Base-by-base conservation (phyloP, 2,113 vertebrate species). In the Microcebus griseorufus region DNA sequence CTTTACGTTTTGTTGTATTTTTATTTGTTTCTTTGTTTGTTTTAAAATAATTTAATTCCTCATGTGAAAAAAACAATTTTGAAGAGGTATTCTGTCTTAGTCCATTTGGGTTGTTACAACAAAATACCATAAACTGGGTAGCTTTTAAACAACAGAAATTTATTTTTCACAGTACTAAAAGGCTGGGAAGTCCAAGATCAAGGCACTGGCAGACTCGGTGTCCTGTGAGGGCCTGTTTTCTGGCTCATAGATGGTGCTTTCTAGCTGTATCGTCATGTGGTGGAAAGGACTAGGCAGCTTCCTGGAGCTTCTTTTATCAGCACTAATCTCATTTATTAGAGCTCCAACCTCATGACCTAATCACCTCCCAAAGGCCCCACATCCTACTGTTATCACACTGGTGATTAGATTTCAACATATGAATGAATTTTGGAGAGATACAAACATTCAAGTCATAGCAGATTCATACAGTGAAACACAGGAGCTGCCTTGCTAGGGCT, bases 11-110 rank as follows among this genome's bases (percentile, higher is more conserved):
- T 79, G 18, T n/a, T 79, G 32, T 42, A 4, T 42, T 85, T 76
- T 39, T 64, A 9, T 67, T 73, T 34, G 3, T 39, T n/a, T 69
- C 4, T 81, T 69, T 64, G 5, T 81, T 69, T 55, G 5, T 79
- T 58, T 90, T 95, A 25, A 65, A 83, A 62, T 12, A 85, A 94
- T 85, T 88, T 89, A 88, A 93, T 84, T 88, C 34, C 80, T 29
- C n/a, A 17, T 51, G 62, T 2, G 9, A 73, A 94, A 73, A 80
- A 25, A 17, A 18, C 16, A 55, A 51, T 51, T 39, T 48, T 70
- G 32, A 69, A 6, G 9, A 32, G 27, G 3, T 25, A 42, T 76
- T 84, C 12, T 27, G 12, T 27, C 79, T 84, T 37, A 34, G 58
- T 22, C 14, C 14, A 60, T 58, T 76, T 27, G 5, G 20, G 9